Evolutionary conservation across 2,113 vertebrate genomes (phyloP).

Genomic region (Numida meleagris): DNA sequence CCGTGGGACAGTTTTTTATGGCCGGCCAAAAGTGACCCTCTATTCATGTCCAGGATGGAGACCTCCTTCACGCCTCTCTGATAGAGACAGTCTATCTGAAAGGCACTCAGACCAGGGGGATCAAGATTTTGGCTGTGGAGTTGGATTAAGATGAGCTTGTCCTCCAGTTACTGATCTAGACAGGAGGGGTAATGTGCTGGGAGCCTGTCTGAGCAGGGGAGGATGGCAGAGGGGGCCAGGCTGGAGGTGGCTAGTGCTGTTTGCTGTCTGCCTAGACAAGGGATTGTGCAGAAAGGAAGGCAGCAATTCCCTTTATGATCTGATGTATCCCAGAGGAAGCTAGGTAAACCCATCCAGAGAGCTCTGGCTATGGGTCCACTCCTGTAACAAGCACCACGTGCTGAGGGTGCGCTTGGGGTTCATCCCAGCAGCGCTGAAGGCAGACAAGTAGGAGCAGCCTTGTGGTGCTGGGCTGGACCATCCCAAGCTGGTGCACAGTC

Average conservation of each 20-base stretch:
- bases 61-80: neutral
- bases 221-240: no score
- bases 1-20: neutral
- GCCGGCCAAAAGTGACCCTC: neutral
- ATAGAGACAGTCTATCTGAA: neutral
- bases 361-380: neutral
- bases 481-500: rapidly evolving
- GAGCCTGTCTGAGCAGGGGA: neutral
- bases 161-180: neutral
- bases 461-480: neutral
- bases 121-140: neutral
- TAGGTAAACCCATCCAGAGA: neutral
- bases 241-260: neutral
- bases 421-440: neutral
- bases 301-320: neutral
- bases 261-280: neutral
- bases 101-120: neutral
- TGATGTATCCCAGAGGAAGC: neutral
- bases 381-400: neutral
- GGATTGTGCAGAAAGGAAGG: neutral
- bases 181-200: neutral
- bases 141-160: neutral
- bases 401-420: neutral
- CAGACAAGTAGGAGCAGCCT: neutral
- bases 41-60: neutral